These are phyloP conservation scores for Yponomeuta evonymella DNA, from an alignment of 2,888 invertebrate species.

Conservation along the genomic window DNA sequence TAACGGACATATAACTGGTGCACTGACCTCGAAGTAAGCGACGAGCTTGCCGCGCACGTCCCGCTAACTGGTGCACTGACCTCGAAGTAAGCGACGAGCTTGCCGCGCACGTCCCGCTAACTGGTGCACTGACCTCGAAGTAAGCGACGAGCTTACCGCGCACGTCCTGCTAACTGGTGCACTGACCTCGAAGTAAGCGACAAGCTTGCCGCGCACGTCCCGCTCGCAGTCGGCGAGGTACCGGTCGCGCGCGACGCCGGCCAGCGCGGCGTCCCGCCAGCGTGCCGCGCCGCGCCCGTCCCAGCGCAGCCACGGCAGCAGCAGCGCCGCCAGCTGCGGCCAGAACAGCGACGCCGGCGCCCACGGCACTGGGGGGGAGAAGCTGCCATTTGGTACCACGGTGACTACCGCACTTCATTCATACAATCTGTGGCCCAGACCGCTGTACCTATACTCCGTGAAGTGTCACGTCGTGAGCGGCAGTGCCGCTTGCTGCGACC, in stretches of 20 bases:
- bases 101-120: too few relatives aligned
- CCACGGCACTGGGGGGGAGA: conserved; percentile 74
- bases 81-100: too few relatives aligned
- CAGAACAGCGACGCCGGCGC: conserved; percentile 82
- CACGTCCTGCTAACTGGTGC: too few relatives aligned
- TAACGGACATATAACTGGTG: conserved; percentile 29
- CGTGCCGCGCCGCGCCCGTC: conserved; percentile 78
- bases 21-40: conserved; percentile 23
- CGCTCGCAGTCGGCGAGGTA: conserved; percentile 58
- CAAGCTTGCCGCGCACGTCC: conserved; percentile 66
- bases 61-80: too few relatives aligned
- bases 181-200: conserved; percentile 54
- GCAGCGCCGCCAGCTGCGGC: conserved; percentile 79
- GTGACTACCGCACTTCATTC: not conserved
- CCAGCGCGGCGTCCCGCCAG: conserved; percentile 78
- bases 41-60: too few relatives aligned
- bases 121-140: too few relatives aligned
- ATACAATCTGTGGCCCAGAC: too few relatives aligned
- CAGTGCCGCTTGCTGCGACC: too few relatives aligned
- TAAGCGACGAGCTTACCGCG: too few relatives aligned
- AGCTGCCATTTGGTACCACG: not conserved
- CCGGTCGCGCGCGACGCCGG: conserved; percentile 75
- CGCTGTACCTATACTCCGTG: too few relatives aligned
- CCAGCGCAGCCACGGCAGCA: conserved; percentile 82
- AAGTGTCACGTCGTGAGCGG: too few relatives aligned